phyloP scores from a whole-genome alignment of 2,797 vertebrate genomes.

The Protonibea diacanthus region DNA sequence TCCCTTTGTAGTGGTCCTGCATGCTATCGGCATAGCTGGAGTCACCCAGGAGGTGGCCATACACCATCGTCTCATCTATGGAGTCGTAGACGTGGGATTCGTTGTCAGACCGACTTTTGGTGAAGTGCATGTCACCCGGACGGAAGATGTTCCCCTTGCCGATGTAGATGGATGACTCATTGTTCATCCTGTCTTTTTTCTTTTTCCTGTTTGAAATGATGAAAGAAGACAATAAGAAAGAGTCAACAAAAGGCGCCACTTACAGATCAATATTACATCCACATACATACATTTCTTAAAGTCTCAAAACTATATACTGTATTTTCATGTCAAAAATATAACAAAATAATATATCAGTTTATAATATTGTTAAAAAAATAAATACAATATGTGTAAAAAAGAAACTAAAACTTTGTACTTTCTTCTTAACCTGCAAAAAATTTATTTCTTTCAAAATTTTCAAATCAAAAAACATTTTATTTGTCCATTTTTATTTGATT shows the following conservation, averaged over 20 bases:
- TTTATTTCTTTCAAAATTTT: too few relatives aligned
- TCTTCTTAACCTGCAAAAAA: too few relatives aligned
- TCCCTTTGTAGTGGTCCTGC: constrained; percentile 64
- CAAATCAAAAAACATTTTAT: too few relatives aligned
- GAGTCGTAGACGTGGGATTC: constrained; percentile 92
- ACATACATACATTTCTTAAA: not conserved
- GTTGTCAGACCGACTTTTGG: constrained; percentile 84
- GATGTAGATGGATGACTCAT: constrained; percentile 87
- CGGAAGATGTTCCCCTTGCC: constrained; percentile 85
- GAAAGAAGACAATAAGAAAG: constrained; percentile 3
- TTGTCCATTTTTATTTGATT: too few relatives aligned
- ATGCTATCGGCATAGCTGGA: constrained; percentile 58
- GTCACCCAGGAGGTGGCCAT: constrained; percentile 86
- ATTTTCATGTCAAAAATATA: not conserved
- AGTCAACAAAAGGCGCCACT: not conserved
- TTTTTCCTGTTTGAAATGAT: constrained; percentile 81
- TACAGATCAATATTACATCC: not conserved
- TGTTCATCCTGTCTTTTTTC: constrained; percentile 67
- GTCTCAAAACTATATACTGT: not conserved
- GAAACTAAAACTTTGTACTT: too few relatives aligned
- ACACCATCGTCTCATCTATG: constrained; percentile 92
- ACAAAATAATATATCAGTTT: not conserved
- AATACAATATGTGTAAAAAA: not conserved
- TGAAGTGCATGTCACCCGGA: constrained; percentile 81
- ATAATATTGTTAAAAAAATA: not conserved